Conservation (phyloP, 2,113 vertebrate genomes). For the Megaleporinus macrocephalus region DNA sequence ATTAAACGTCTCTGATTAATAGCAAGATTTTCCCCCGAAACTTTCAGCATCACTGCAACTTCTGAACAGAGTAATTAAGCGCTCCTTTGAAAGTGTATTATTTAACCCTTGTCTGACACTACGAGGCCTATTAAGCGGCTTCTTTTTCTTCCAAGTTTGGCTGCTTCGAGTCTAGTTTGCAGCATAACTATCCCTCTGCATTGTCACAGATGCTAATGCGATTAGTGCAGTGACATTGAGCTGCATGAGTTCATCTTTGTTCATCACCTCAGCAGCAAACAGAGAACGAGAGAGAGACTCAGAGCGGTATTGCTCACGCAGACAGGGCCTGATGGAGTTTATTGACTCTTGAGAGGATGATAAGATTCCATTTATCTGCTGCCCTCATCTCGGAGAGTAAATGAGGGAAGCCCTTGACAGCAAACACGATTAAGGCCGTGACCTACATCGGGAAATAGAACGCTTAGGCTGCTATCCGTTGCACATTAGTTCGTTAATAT, state of each 20-base stretch:
- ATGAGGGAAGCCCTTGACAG: not conserved
- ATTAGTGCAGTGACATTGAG: conserved; percentile 35
- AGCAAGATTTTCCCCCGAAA: conserved; percentile 12
- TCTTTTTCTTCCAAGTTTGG: not conserved
- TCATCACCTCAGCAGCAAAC: conserved; percentile 43
- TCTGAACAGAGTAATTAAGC: not conserved
- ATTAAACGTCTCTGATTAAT: conserved; percentile 31
- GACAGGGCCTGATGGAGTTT: not conserved
- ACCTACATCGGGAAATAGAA: not conserved
- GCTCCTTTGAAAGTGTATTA: not conserved
- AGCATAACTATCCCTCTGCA: conserved; percentile 6
- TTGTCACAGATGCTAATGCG: conserved; percentile 24
- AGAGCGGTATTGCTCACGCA: conserved; percentile 42
- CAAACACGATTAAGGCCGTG: not conserved
- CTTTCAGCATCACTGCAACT: conserved; percentile 8
- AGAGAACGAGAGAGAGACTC: not conserved
- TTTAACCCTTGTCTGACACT: not conserved
- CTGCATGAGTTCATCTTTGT: conserved; percentile 51
- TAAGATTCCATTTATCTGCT: not conserved
- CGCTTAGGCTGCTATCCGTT: not conserved
- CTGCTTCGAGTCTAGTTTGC: not conserved
- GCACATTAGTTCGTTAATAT: not conserved
- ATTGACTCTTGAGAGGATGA: not conserved
- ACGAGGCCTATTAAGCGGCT: not conserved
- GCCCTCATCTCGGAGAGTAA: conserved; percentile 10